Conservation (phyloP, 2,113 vertebrate species). For the Vulpes lagopus region DNA sequence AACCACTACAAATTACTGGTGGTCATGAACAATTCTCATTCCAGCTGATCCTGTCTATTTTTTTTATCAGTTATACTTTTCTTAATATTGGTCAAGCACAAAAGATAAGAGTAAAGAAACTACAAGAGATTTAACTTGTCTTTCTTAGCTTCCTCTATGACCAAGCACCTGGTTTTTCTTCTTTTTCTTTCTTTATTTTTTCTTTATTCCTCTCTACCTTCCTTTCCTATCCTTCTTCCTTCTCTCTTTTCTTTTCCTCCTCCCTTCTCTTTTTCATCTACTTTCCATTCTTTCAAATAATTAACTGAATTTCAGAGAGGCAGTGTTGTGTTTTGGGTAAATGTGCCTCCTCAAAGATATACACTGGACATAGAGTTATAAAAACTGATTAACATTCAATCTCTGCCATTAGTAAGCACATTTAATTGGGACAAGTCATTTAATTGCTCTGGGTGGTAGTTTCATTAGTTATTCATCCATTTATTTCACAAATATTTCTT, state of each 20-base stretch:
- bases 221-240: not conserved
- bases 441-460: constrained; percentile 5
- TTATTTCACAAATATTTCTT: constrained; percentile 41
- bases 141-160: not conserved
- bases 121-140: not conserved
- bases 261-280: not conserved
- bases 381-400: not conserved
- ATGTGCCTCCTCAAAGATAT: not conserved
- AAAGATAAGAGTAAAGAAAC: not conserved
- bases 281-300: not conserved
- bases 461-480: constrained; percentile 6
- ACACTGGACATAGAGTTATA: not conserved
- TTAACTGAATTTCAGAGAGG: not conserved
- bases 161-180: not conserved
- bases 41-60: not conserved
- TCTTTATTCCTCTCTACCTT: not conserved
- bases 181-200: not conserved
- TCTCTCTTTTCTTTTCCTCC: not conserved
- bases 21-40: not conserved
- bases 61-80: not conserved
- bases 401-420: not conserved
- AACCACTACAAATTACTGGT: not conserved
- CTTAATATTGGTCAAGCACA: not conserved
- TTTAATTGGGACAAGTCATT: not conserved
- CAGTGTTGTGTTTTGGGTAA: not conserved